Evolutionary conservation across 35 echinoderm and acorn worm species (phyloP), one percentile per base, ranked within the genome.

Genomic region (Antedon bifida): DNA sequence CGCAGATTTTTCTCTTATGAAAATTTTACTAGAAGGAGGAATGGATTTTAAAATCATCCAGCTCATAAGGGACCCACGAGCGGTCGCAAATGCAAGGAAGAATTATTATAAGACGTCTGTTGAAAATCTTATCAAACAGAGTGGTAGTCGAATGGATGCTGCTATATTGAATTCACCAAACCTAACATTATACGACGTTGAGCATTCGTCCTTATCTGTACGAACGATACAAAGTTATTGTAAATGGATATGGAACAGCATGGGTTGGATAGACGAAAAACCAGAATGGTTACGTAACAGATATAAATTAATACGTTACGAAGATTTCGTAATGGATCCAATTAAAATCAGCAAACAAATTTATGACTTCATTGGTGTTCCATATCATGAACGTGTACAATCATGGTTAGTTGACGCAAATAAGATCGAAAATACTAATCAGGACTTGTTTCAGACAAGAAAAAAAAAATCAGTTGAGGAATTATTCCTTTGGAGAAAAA

Each of bases 21-120:
- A 86, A 34, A 44, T 88, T 7, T 82, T 92, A 30, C 35, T 92
- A 0, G 82, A 82, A 34, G 46, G n/a, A 9, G 33, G 87, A 0
- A 85, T 91, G 32, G 90, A 99, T 42, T 80, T 99, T 0, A 99
- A 99, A 88, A 85, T 99, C 19, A 90, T 99, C 28, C 95, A 99
- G 80, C 83, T 99, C 0, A 84, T 99, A 21, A 77, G 95, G 10
- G 95, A 99, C 79, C 95, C 95, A 4, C 64, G 95, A 32, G 95
- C 88, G 26, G 90, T 91, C 13, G 90, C 90, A 0, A 99, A 86
- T 80, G 92, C 95, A 0, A 38, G 95, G 13, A 83, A 83, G 26
- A 84, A 46, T 0, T 96, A 91, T 36, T 64, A 64, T 21, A 26
- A 19, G 23, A 64, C 51, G 23, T 64, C 51, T 16, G 9, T 64